These are phyloP conservation scores for Protodeltote pygarga DNA, from an alignment of 2,888 invertebrate species.

Conservation along the genomic window DNA sequence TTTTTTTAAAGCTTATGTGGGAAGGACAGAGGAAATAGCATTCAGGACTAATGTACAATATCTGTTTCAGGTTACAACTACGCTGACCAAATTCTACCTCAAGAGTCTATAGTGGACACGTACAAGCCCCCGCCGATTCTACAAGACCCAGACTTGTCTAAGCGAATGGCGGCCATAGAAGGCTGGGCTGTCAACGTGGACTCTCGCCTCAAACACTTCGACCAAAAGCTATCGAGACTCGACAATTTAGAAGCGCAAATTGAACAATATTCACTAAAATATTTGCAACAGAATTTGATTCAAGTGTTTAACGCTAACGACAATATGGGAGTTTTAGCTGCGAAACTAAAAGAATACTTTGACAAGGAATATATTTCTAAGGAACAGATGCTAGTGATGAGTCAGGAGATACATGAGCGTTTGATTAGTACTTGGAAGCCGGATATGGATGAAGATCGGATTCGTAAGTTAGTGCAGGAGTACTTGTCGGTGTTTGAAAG, in stretches of 20 bases:
- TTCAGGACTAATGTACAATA: slow-evolving; percentile 34
- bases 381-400: slow-evolving; percentile 85
- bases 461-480: slow-evolving; percentile 80
- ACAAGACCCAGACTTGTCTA: slow-evolving; percentile 68
- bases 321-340: slow-evolving; percentile 71
- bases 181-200: slow-evolving; percentile 83
- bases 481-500: slow-evolving; percentile 76
- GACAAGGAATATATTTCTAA: slow-evolving; percentile 88
- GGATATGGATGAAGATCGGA: slow-evolving; percentile 83
- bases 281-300: slow-evolving; percentile 85
- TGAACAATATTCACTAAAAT: slow-evolving; percentile 83
- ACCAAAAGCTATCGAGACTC: slow-evolving; percentile 82
- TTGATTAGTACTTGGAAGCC: slow-evolving; percentile 77
- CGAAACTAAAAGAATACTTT: slow-evolving; percentile 87
- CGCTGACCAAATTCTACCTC: slow-evolving; percentile 56
- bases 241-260: slow-evolving; percentile 79
- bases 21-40: slow-evolving; percentile 77
- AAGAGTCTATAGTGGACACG: slow-evolving; percentile 58
- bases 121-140: slow-evolving; percentile 70
- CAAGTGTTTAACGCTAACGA: slow-evolving; percentile 81
- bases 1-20: slow-evolving; percentile 62
- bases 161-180: slow-evolving; percentile 75
- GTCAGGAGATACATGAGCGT: slow-evolving; percentile 73
- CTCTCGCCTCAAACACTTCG: slow-evolving; percentile 84
- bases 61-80: slow-evolving; percentile 75